Percentiles rank a stretch among this genome's conserved stretches.
phyloP scores from a whole-genome alignment of 1,140 invertebrate species.

The Drosophila setifemur region DNA sequence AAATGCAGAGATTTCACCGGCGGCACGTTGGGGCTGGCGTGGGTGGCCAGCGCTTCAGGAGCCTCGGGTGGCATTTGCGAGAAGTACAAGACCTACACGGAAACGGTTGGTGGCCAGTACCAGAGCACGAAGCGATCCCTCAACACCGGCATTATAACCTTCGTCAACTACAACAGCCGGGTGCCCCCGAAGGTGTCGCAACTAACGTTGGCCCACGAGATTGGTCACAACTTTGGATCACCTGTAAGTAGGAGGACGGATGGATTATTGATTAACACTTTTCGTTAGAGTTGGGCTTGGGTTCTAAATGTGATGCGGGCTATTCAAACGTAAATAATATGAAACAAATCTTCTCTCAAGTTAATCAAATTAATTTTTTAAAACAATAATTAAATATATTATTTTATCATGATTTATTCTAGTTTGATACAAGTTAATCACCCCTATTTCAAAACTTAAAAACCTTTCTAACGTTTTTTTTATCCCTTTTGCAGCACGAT shows the following conservation, averaged over 20 bases:
- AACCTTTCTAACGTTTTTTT: background rate
- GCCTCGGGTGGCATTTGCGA: slow-evolving; percentile 99
- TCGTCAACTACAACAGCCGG: slow-evolving; percentile 98
- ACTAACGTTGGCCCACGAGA: slow-evolving; percentile 98
- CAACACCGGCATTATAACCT: slow-evolving; percentile 99
- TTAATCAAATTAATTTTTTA: too few relatives aligned
- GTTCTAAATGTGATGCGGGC: too few relatives aligned
- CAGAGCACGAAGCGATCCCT: slow-evolving; percentile 96
- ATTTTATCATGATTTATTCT: too few relatives aligned
- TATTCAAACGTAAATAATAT: too few relatives aligned
- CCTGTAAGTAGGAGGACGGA: slow-evolving; percentile 88
- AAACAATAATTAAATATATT: too few relatives aligned
- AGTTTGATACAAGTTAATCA: too few relatives aligned
- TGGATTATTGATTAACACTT: too few relatives aligned
- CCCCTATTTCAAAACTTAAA: background rate
- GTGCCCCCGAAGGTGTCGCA: slow-evolving; percentile 99
- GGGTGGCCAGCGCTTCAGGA: slow-evolving; percentile 98
- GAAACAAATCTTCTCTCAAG: too few relatives aligned
- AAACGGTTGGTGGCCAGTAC: slow-evolving; percentile 95
- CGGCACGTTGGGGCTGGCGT: slow-evolving; percentile 96
- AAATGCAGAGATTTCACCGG: slow-evolving; percentile 93
- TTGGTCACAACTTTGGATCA: slow-evolving; percentile 99
- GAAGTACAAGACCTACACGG: slow-evolving; percentile 98
- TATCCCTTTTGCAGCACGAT: slow-evolving; percentile 91
- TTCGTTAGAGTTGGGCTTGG: too few relatives aligned